Evolutionary conservation across 2,113 vertebrate genomes (phyloP).

Genomic region (Odontesthes bonariensis): DNA sequence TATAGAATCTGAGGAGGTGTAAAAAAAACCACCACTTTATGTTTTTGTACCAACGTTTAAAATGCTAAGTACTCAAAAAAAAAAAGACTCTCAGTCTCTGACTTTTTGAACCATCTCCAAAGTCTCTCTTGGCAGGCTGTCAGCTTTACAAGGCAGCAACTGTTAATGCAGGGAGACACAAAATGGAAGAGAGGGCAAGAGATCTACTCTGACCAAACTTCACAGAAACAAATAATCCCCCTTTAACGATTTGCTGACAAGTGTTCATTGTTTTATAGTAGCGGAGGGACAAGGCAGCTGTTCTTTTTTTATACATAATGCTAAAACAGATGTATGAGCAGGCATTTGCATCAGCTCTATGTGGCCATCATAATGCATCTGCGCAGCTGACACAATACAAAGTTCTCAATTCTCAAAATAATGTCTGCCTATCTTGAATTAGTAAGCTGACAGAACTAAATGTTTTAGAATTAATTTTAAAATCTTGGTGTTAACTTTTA

Average conservation of each 20-base stretch:
- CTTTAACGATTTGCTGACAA: slow-evolving; percentile 11
- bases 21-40: slow-evolving; percentile 6
- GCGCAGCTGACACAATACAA: neutral
- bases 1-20: slow-evolving; percentile 2
- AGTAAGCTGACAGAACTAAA: too few species aligned
- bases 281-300: neutral
- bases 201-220: slow-evolving; percentile 15
- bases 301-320: slow-evolving; percentile 5
- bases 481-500: too few species aligned
- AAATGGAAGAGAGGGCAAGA: slow-evolving; percentile 17
- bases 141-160: slow-evolving; percentile 33
- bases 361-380: neutral
- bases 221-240: slow-evolving; percentile 3
- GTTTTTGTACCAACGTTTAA: slow-evolving; percentile 26
- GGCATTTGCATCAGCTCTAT: neutral
- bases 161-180: slow-evolving; percentile 35
- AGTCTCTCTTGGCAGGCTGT: slow-evolving; percentile 35
- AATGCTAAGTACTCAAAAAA: slow-evolving; percentile 30
- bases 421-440: too few species aligned
- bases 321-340: slow-evolving; percentile 24
- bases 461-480: too few species aligned
- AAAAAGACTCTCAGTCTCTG: slow-evolving; percentile 28
- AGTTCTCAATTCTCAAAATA: neutral
- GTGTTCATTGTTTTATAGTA: slow-evolving; percentile 16
- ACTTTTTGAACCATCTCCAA: slow-evolving; percentile 30